Evolutionary conservation across 92 coral and sea anemone species (phyloP), one percentile per base, ranked within the genome.

Genomic region (Zoanthus gigantus): DNA sequence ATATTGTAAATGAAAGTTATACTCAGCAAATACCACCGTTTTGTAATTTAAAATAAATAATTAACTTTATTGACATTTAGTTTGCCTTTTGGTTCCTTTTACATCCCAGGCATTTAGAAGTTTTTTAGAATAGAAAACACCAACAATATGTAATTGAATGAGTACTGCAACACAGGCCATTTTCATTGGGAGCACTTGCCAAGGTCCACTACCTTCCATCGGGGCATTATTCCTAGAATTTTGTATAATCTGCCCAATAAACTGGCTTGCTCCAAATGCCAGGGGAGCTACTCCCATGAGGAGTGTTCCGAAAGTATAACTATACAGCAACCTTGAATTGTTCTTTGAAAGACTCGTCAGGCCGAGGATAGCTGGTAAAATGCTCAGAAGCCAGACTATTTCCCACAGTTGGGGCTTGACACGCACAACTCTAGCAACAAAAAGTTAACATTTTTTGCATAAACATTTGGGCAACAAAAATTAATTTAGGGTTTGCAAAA

Each of bases 91-190:
- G 67, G 90, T 95, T 89, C 98, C 99, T 87, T 95, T 95, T 37
- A 94, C 50, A 46, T 82, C 78, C 99, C 99, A 97, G 13, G 98
- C 92, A 82, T 90, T 84, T 4, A 92, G 90, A n/a, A 97, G 93
- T 80, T 94, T 97, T 73, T 92, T 88, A 7, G 97, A 92, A 84
- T 87, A 97, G 77, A 94, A 95, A 17, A 97, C 28, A n/a, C 94
- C 94, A 77, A 94, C 88, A 10, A 91, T 91, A 83, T 97, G 99
- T 79, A 95, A 89, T 86, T 97, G 99, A 71, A 95, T 94, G 28
- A 94, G 58, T 76, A 97, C 90, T 45, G 98, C 98, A 2, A 93
- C 84, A 9, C 87, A 89, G 18, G 98, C 97, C 91, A 95, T 91
- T 82, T 94, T 94, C 79, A 95, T 86, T 13, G 99, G 96, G 45